Base-by-base conservation (phyloP, 2,797 vertebrate species). In the Neomorphus geoffroyi region DNA sequence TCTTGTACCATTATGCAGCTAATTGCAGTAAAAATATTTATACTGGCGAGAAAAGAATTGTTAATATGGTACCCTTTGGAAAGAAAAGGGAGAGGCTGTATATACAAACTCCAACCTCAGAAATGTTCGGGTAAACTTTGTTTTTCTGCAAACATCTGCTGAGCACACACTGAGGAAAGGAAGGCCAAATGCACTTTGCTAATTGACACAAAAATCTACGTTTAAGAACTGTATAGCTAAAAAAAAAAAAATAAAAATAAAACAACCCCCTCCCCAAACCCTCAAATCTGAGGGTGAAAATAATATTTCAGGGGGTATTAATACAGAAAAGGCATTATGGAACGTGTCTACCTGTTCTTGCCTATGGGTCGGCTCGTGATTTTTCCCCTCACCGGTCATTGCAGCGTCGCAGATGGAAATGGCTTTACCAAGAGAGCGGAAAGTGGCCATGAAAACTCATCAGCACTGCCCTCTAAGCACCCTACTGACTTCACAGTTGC, bases 11-110 rank as follows among this genome's bases (percentile, higher is more conserved):
- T 95, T 95, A 88, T 94, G 92, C 88, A 98, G 98, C 96, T 98
- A 98, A 98, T 98, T 98, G 98, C 96, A 98, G 94, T 94, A 93
- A 97, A 98, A 98, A 98, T 98, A 98, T 98, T 98, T 98, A 98
- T 93, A 94, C 96, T 97, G 93, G 72, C 96, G 92, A 96, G 97
- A 98, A 95, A 98, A 97, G 97, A 85, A 96, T 96, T 93, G 98
- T 97, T 98, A 98, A 98, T 98, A 98, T 97, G 97, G 97, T 98
- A 97, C 97, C 97, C 97, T 98, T 97, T 97, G 93, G 97, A 97
- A 98, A 90, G 88, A 94, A 98, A 98, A 95, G 96, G 98, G 94
- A 94, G 95, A 84, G 91, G 82, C 92, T 97, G 94, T 93, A 96
- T 95, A 98, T 75, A 98, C 97, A 97, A 97, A 97, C 92, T 95